Conservation (phyloP, 2,888 invertebrate genomes). For the Caradrina clavipalpis region DNA sequence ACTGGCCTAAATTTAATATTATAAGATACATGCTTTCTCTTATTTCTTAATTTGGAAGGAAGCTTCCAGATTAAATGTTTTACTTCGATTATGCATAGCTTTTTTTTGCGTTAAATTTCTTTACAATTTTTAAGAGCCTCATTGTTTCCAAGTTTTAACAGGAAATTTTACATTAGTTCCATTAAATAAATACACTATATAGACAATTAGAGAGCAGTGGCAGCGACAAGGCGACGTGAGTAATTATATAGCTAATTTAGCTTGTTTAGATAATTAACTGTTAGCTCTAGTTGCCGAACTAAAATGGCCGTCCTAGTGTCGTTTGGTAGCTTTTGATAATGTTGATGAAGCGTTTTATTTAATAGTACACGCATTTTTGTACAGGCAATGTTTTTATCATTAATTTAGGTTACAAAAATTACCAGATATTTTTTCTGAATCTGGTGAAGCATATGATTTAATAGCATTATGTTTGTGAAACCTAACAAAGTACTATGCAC, state of each 20-base stretch:
- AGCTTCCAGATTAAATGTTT: neutral
- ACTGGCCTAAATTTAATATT: neutral
- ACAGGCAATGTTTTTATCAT: neutral
- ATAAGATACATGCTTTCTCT: slow-evolving; percentile 2
- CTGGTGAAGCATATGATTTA: neutral
- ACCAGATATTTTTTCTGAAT: neutral
- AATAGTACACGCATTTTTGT: slow-evolving; percentile 9
- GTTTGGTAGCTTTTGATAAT: slow-evolving; percentile 47
- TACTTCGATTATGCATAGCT: neutral
- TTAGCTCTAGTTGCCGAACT: slow-evolving; percentile 63
- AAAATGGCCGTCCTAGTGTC: slow-evolving; percentile 53
- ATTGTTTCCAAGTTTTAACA: neutral
- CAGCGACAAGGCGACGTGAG: slow-evolving; percentile 60
- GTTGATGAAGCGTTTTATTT: slow-evolving; percentile 39
- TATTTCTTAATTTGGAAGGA: neutral
- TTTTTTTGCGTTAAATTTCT: neutral
- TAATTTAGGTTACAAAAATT: neutral
- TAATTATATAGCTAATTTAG: slow-evolving; percentile 79
- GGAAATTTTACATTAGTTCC: slow-evolving; percentile 26
- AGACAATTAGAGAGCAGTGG: slow-evolving; percentile 48
- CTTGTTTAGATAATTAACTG: slow-evolving; percentile 79
- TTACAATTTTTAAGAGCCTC: neutral
- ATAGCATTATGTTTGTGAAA: neutral
- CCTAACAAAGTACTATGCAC: slow-evolving; percentile 2
- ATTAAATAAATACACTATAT: slow-evolving; percentile 40